Conservation (phyloP, 30 jellyfish, hydroid and myxozoan genomes). For the Pelagia noctiluca region DNA sequence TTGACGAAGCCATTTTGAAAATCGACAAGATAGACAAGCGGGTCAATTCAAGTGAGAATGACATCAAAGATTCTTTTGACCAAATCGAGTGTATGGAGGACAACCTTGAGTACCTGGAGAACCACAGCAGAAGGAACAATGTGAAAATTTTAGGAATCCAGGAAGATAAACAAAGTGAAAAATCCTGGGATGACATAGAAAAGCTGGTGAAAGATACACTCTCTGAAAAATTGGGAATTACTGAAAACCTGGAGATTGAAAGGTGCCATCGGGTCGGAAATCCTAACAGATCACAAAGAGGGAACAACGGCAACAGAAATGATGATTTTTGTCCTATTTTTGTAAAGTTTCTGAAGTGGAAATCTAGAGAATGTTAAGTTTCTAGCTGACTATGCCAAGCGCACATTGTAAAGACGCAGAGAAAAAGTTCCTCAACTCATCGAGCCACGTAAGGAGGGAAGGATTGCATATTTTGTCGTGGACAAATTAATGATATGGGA, state of each 20-base stretch:
- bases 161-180: constrained; percentile 12
- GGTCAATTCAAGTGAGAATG: no score
- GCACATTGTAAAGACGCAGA: no score
- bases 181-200: constrained; percentile 23
- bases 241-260: constrained; percentile 23
- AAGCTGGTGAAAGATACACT: neutral
- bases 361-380: constrained; percentile 8
- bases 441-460: neutral
- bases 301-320: constrained; percentile 7
- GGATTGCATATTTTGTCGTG: neutral
- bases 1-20: no score
- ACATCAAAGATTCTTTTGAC: no score
- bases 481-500: neutral
- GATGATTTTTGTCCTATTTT: constrained; percentile 51
- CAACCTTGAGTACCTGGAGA: no score
- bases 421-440: neutral
- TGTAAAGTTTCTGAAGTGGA: constrained; percentile 45
- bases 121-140: no score
- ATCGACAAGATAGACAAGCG: no score
- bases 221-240: neutral
- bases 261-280: constrained; percentile 16
- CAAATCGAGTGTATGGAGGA: no score
- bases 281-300: neutral
- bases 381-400: neutral
- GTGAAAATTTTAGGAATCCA: constrained; percentile 23